Evolutionary conservation across 2,113 vertebrate genomes (phyloP), one percentile per base, ranked within the genome.

Genomic region (Callorhinus ursinus): DNA sequence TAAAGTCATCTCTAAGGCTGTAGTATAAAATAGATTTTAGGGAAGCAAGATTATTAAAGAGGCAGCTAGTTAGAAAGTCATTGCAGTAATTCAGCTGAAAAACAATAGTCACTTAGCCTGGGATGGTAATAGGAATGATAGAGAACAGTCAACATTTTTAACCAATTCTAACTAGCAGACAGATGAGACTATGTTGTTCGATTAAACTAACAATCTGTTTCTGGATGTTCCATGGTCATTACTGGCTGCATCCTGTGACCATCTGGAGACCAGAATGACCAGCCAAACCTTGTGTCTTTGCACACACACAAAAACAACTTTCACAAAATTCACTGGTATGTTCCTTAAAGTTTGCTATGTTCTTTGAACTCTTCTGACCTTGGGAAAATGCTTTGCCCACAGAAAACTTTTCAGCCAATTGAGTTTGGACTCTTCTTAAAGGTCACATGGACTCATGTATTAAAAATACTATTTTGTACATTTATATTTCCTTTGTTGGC

Each of bases 181-280:
- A 94, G 96, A 96, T 95, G 82, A 92, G 55, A 94, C 67, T 87
- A 22, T 93, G 69, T 82, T 97, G 28, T 51, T 92, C 19, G 53
- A 96, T 96, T 94, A 96, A 96, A 96, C 49, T 95, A 95, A 72
- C 92, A 90, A 74, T 97, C 86, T 67, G 71, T 96, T 96, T 98
- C 84, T 85, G 87, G 90, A 88, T 95, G 80, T 96, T 95, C 53
- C 93, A 85, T 31, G 74, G 87, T 96, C 95, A 97, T 96, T 94
- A 92, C 90, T 97, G 94, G 97, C 96, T 96, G 94, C 57, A n/a
- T 85, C 16, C 95, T 96, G 28, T 92, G 72, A 90, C 88, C 95
- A 98, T 18, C 84, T 49, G 98, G 97, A 96, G 97, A 90, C 53
- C 90, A 95, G 94, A 96, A 81, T 89, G 82, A 80, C 88, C 65